Base-by-base conservation (phyloP, 2,113 vertebrate species). In the Serinus canaria region DNA sequence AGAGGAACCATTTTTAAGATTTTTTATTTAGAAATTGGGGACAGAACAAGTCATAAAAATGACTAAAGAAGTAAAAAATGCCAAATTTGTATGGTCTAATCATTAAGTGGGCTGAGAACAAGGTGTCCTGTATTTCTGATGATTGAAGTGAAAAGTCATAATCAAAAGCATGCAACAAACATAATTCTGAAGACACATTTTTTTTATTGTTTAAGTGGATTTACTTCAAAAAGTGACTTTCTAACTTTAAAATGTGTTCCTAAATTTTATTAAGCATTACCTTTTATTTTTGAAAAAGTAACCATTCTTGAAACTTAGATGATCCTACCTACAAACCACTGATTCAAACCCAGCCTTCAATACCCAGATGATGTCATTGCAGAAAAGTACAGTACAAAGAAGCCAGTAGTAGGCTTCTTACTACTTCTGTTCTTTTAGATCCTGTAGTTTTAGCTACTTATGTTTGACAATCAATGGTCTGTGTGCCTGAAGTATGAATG, bases 11-110 rank as follows among this genome's bases (percentile, higher is more conserved):
- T 59, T 74, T 73, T 83, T n/a, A 59, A 59, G 25, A 25, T 24
- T 31, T 67, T 83, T 46, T 15, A 41, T 84, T 91, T 74, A 70
- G 60, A 78, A 92, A 41, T 59, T 60, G 50, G 24, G 14, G 53
- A 83, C 55, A 49, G 86, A 93, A 49, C n/a, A 90, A 75, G 86
- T 67, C 7, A 72, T 94, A 82, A 92, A 94, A 86, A 93, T 88
- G 1, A 81, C 81, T 89, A 64, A 73, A 78, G 86, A 80, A 72
- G 70, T 73, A 52, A 91, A 91, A 92, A 94, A 81, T 70, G 33
- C 75, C 60, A 60, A 25, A 59, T 55, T 58, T 70, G 13, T 89
- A 86, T 92, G 80, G 68, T 78, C 79, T 81, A 63, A 95, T 44
- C 68, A 81, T 94, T 83, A 88, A 94, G 66, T 78, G 50, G 30